Percentiles rank a stretch among this genome's conserved stretches.
These are phyloP conservation scores for Aphelenchoides fujianensis DNA, from an alignment of 1,140 invertebrate species.

Conservation along the genomic window DNA sequence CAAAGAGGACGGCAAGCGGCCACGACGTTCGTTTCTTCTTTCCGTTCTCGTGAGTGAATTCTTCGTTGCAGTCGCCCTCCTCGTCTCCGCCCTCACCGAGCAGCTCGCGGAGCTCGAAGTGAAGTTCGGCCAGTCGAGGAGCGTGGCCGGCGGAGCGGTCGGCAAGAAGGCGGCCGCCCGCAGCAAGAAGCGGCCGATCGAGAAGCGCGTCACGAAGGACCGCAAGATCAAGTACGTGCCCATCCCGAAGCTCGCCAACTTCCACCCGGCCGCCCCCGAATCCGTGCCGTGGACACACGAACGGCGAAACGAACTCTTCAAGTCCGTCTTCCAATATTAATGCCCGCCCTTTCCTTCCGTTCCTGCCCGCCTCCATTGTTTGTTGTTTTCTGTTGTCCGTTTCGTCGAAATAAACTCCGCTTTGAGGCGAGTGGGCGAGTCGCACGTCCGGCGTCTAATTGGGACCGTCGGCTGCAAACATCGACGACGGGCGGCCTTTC, in stretches of 20 bases:
- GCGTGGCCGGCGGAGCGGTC: background rate
- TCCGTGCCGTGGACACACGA: constrained; percentile 53
- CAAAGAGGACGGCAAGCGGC: background rate
- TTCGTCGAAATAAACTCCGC: too few species aligned
- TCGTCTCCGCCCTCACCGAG: background rate
- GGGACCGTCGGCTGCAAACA: too few species aligned
- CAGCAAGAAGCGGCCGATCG: constrained; percentile 66
- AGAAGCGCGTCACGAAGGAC: constrained; percentile 84
- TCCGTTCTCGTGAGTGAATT: background rate
- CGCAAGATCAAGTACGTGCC: constrained; percentile 74
- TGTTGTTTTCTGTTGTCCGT: too few species aligned
- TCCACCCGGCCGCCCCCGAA: constrained; percentile 63
- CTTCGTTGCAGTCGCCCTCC: background rate
- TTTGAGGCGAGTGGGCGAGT: too few species aligned
- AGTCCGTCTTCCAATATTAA: constrained; percentile 52
- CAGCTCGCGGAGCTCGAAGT: background rate
- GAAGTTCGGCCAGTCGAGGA: background rate
- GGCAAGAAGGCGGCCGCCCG: background rate
- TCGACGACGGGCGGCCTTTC: too few species aligned
- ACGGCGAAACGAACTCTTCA: constrained; percentile 56
- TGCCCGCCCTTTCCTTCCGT: too few species aligned
- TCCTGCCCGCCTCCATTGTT: too few species aligned
- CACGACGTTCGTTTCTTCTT: background rate
- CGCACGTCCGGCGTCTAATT: too few species aligned
- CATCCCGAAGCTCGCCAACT: constrained; percentile 85